Percentiles rank a stretch among this genome's conserved stretches.
These are phyloP conservation scores for Drosophila yakuba DNA, from an alignment of 1,140 invertebrate genomes.

Conservation along the genomic window DNA sequence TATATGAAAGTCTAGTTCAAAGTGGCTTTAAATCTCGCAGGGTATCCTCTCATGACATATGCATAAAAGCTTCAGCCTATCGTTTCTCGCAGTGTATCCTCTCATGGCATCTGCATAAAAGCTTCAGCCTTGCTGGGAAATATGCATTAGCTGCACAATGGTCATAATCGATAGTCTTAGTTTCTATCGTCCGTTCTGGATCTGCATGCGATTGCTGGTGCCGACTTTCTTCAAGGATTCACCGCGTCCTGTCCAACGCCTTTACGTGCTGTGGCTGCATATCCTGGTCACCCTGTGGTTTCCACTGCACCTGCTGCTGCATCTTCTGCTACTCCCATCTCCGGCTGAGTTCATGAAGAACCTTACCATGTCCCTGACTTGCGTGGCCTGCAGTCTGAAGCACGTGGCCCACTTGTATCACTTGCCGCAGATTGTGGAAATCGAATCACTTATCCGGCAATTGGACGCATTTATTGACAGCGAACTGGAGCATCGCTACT, in stretches of 20 bases:
- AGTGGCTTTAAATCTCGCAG: too few relatives aligned
- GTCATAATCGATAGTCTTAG: slow-evolving; percentile 45
- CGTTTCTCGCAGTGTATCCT: background rate
- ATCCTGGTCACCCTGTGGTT: slow-evolving; percentile 50
- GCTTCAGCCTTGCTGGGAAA: background rate
- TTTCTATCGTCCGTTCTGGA: slow-evolving; percentile 62
- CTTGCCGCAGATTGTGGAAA: slow-evolving; percentile 44
- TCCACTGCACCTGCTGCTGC: slow-evolving; percentile 54
- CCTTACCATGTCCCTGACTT: slow-evolving; percentile 40
- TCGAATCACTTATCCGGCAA: slow-evolving; percentile 28
- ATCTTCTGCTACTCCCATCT: slow-evolving; percentile 23
- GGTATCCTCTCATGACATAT: too few relatives aligned
- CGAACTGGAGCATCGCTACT: slow-evolving; percentile 40
- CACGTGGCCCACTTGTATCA: slow-evolving; percentile 35
- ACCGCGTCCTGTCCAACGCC: background rate
- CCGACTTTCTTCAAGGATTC: slow-evolving; percentile 40
- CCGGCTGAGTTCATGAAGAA: slow-evolving; percentile 46
- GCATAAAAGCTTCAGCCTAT: too few relatives aligned
- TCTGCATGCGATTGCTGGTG: slow-evolving; percentile 45
- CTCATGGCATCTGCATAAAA: slow-evolving; percentile 29
- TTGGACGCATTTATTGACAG: slow-evolving; percentile 38
- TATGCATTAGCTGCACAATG: slow-evolving; percentile 20
- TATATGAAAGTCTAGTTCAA: background rate
- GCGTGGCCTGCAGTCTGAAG: slow-evolving; percentile 54
- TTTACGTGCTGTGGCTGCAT: slow-evolving; percentile 30